These are phyloP conservation scores for Scaptomyza reducta DNA, from an alignment of 2,888 invertebrate species.

Conservation along the genomic window DNA sequence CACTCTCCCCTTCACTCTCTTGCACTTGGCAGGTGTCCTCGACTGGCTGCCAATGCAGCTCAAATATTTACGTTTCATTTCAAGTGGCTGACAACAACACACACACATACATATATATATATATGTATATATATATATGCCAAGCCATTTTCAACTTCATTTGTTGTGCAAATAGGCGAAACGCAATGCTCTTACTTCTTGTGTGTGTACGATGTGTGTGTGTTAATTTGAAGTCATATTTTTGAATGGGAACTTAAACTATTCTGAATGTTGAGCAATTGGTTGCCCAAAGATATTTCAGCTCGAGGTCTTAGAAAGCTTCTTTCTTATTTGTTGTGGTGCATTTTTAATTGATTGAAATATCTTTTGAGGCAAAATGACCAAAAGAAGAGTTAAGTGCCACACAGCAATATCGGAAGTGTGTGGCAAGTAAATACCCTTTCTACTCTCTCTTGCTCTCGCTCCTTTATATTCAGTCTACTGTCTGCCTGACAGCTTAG, in stretches of 20 bases:
- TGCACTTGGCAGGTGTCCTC: constrained; percentile 33
- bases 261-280: constrained; percentile 27
- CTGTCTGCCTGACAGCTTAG: constrained; percentile 25
- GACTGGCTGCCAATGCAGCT: constrained; percentile 55
- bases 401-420: neutral
- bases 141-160: constrained; percentile 75
- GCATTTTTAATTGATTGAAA: constrained; percentile 73
- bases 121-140: neutral
- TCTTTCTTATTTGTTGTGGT: constrained; percentile 16
- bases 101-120: constrained; percentile 2
- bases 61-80: constrained; percentile 79
- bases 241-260: constrained; percentile 48
- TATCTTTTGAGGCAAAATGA: constrained; percentile 47
- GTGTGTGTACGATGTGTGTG: neutral
- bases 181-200: constrained; percentile 43
- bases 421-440: neutral
- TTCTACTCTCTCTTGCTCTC: neutral
- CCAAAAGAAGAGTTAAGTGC: constrained; percentile 1
- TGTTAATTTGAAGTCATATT: constrained; percentile 67
- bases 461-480: neutral
- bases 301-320: neutral
- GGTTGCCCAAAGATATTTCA: constrained; percentile 26
- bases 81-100: constrained; percentile 54
- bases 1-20: neutral
- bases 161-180: constrained; percentile 77